Evolutionary conservation across 2,888 invertebrate species (phyloP), one percentile per base, ranked within the genome.

Genomic region (Ophioninae sp.): DNA sequence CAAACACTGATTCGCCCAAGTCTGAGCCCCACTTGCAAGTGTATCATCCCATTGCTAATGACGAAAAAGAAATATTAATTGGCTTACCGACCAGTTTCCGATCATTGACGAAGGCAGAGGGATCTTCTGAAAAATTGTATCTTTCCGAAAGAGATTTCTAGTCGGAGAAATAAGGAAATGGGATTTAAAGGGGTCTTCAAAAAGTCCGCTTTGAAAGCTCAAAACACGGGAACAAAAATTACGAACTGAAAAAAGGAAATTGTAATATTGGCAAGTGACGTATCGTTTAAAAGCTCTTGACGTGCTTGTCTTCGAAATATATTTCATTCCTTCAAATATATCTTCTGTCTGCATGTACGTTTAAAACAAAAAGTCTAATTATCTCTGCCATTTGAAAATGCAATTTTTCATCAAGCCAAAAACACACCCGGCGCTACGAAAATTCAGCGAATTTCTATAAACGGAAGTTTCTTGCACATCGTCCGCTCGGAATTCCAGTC

Each of bases 1-100:
- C 6, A 86, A 81, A 83, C 94, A 94, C 81, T 94, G 94, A 67
- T 91, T 89, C 7, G 93, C 93, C 94, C 93, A 94, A 72, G 92
- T 88, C 84, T 93, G 92, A 2, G 94, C 94, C 56, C 93, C 88
- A 0, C 39, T 10, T 0, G 91, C 93, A 56, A 94, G 84, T 85
- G 94, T 93, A 5, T 90, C 8, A 77, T 90, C 88, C 91, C 91
- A 91, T 73, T 2, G 0, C 89, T 90, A 76, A 30, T 64, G 20
- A 67, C 58, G 0, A 51, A 64, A 58, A 41, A 39, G 56, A 17
- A 20, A 67, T 73, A 77, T 7, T 51, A 51, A 10, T 10, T 51
- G 13, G 13, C 17, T 6, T 6, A 51, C 51, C 17, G 51, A 17
- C 51, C 51, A 51, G 13, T 17, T 0, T 51, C 13, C 17, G 2